Evolutionary conservation across 2,888 invertebrate genomes (phyloP), one percentile per base, ranked within the genome.

Genomic region (Dusona sp.): DNA sequence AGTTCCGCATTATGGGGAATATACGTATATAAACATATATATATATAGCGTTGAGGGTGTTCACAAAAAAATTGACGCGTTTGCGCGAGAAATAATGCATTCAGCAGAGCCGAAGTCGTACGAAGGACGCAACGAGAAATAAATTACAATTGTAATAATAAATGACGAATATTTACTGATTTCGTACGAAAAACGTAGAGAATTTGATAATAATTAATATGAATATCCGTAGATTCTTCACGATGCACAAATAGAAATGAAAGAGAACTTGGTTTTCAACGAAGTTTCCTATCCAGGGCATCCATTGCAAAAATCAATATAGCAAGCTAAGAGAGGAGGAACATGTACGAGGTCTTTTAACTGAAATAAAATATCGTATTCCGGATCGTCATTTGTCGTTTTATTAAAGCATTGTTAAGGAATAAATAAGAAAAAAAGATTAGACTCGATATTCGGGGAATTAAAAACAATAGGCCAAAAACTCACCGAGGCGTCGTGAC

Each of bases 271-370:
- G 33, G 25, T 36, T 25, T 33, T 25, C 64, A 54, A 16, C 42
- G 16, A 38, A 74, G 25, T 54, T 70, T n/a, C 54, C 19, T 19
- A 19, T 38, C 16, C 57, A 42, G 45, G 77, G 86, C 79, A 83
- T 86, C 83, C 86, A 86, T 86, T 83, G 78, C 42, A 77, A 83
- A 85, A 86, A 85, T 86, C 83, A 81, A 86, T 86, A 83, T 72
- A 74, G 75, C 70, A 54, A 75, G 77, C 70, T 29, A 33, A n/a
- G 73, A 42, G 54, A 79, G 67, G 65, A 29, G 57, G 84, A 73
- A 67, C 73, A 57, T 67, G 45, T 38, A 68, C 36, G 16, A 22
- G 42, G 22, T 33, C 13, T 54, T 45, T 22, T 51, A n/a, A 13
- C 29, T 19, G 29, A 61, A 29, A n/a, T 8, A 42, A 42, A 42